Evolutionary conservation across 2,797 vertebrate species (phyloP).

Genomic region (Onychomys torridus): DNA sequence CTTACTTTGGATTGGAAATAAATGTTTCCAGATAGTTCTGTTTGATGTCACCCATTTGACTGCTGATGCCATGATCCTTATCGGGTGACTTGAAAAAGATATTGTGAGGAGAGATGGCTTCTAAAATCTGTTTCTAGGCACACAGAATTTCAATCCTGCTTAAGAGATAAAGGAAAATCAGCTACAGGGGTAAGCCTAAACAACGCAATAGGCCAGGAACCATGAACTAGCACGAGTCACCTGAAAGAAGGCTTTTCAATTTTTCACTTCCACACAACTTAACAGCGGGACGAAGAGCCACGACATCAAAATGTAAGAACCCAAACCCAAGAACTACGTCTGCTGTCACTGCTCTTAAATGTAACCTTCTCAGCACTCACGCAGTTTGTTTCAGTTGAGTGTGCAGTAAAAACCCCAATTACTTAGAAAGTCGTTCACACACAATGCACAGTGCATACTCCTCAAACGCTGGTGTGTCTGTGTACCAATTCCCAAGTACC

Average conservation of each 20-base stretch:
- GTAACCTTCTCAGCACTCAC: background rate
- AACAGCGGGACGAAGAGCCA: background rate
- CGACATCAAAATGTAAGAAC: background rate
- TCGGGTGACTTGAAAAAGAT: background rate
- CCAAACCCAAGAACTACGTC: background rate
- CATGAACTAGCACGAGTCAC: background rate
- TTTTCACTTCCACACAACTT: background rate
- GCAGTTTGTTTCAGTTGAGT: background rate
- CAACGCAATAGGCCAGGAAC: background rate
- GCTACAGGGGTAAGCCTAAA: background rate
- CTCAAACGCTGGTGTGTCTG: background rate
- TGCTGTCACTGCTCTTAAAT: background rate
- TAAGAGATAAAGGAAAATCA: constrained; percentile 67
- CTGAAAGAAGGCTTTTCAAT: background rate
- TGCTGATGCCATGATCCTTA: constrained; percentile 35
- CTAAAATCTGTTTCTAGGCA: constrained; percentile 43
- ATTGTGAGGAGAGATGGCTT: background rate
- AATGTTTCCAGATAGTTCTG: constrained; percentile 53
- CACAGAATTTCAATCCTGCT: constrained; percentile 58
- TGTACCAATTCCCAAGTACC: background rate
- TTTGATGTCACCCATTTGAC: constrained; percentile 37
- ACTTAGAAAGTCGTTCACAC: background rate
- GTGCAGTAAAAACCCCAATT: background rate
- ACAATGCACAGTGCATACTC: background rate
- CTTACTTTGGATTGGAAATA: constrained; percentile 63